Base-by-base conservation (phyloP, 2,888 invertebrate genomes). In the Leptinotarsa juncta region DNA sequence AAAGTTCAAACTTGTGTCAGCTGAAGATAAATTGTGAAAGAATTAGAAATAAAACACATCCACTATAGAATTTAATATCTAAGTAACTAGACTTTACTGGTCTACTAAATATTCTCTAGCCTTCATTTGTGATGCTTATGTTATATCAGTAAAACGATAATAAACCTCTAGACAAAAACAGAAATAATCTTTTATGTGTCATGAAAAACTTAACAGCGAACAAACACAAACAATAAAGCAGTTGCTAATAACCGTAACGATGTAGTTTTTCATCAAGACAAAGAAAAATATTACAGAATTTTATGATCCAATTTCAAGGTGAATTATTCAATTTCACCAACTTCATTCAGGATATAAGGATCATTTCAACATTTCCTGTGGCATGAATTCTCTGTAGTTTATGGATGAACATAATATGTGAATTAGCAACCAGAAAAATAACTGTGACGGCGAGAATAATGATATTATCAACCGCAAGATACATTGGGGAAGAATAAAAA, bases 241-340 rank as follows among this genome's bases (percentile, higher is more conserved):
- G 42, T n/a, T 62, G 4, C 18, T 62, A 42, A 32, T 42, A 3
- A 26, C 62, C 7, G 18, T 62, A 42, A 62, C 42, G n/a, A n/a
- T 42, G 62, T 62, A 3, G 62, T 62, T 62, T 62, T 62, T 62
- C 32, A 62, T 62, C 69, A 69, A 32, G 57, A 48, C 49, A 57
- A 42, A 57, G 26, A 57, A 57, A 69, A 69, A 55, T 42, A 48
- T 69, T 60, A 42, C 20, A 7, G 48, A 60, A 51, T 48, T 69
- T 69, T 57, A 69, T 69, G 48, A 20, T 69, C 20, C 48, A 55
- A 69, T 69, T 69, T 57, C 69, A 57, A 48, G 69, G 69, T 69
- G 23, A 18, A 69, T 69, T 69, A 69, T 18, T 69, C 42, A 18
- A 69, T 42, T 57, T 48, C 57, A 69, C 57, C 18, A 18, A 20